phyloP scores from a whole-genome alignment of 1,140 invertebrate species.

The Aradophagus sp. region DNA sequence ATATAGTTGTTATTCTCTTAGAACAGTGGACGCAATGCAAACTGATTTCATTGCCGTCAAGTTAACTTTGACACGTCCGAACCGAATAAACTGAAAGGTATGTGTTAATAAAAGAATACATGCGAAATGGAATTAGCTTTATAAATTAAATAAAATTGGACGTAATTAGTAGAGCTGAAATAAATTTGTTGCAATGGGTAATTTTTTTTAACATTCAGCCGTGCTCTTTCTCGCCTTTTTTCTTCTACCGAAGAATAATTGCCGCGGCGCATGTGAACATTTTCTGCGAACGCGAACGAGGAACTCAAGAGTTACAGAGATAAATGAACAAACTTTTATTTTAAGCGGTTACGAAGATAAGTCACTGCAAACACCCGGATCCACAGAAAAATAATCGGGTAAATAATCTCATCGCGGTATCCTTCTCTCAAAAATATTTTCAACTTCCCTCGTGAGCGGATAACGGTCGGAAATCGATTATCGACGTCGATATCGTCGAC shows the following conservation, averaged over 20 bases:
- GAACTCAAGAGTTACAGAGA: constrained; percentile 42
- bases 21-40: too few relatives aligned
- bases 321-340: constrained; percentile 50
- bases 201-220: constrained; percentile 6
- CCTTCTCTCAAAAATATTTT: constrained; percentile 12
- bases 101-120: too few relatives aligned
- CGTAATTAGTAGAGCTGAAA: constrained; percentile 10
- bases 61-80: neutral
- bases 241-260: constrained; percentile 35
- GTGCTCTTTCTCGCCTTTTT: constrained; percentile 6
- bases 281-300: constrained; percentile 33
- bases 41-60: constrained; percentile 7
- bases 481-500: too few relatives aligned
- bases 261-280: constrained; percentile 35
- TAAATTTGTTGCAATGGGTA: constrained; percentile 18
- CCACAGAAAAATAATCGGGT: constrained; percentile 25
- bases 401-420: constrained; percentile 27
- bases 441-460: neutral
- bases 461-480: too few relatives aligned
- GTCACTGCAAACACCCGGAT: constrained; percentile 27
- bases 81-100: too few relatives aligned
- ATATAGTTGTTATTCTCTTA: too few relatives aligned
- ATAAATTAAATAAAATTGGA: constrained; percentile 4
- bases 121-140: too few relatives aligned
- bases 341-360: constrained; percentile 44